Base-by-base conservation (phyloP, 1,140 invertebrate species). In the Drosophila pachea region DNA sequence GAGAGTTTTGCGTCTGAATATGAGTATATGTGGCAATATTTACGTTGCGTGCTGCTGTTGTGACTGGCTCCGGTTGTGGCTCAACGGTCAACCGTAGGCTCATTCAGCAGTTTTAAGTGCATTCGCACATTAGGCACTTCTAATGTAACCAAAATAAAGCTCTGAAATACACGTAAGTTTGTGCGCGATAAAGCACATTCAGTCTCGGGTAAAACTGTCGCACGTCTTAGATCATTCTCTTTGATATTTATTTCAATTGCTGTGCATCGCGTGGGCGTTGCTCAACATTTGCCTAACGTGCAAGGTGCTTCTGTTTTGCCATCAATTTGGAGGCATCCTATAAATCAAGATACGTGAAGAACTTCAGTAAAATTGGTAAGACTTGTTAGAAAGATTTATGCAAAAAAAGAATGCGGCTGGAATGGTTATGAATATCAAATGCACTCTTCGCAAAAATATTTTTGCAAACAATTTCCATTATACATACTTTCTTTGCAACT, bases 211-310 rank as follows among this genome's bases (percentile, higher is more conserved):
- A 14, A 36, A 16, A 53, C 4, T 53, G 35, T 52, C 49, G 33
- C 42, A 45, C 40, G 7, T 42, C 42, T 4, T 38, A 62, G 32
- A 45, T 45, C 42, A 81, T 76, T 76, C 66, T 60, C 56, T 52
- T 72, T 45, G 59, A 36, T 78, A 79, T 84, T 78, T 76, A 71
- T 83, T 83, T 79, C 69, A 76, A 84, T 84, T 76, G 76, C 65
- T 48, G 54, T 64, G 67, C 75, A 78, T 69, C 75, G 69, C 59
- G 47, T 49, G 49, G 54, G 32, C 42, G 38, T 31, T 38, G 31
- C 8, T n/a, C 43, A 16, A 56, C 40, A 35, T 33, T 12, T 55
- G 16, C 22, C 22, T 3, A 22, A 22, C 22, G 4, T 54, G 53
- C 7, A 12, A 9, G 2, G 32, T 52, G 31, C 49, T 14, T 32